Conservation (phyloP, 2,888 invertebrate genomes). For the Dicycla oo region DNA sequence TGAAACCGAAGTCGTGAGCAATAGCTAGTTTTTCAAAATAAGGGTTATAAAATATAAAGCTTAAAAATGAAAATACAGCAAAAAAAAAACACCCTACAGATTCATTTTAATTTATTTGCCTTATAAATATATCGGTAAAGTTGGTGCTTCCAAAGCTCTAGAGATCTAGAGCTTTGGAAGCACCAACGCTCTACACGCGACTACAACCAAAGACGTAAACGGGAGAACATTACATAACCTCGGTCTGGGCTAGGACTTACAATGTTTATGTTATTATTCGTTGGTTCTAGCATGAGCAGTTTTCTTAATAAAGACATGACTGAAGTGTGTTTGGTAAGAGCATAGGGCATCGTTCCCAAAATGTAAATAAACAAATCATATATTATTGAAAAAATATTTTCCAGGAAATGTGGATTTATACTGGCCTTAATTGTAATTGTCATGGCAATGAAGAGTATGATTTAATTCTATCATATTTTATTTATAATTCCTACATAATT, state of each 20-base stretch:
- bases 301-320: slow-evolving; percentile 26
- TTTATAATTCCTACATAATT: too few species aligned
- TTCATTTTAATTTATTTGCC: too few species aligned
- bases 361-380: slow-evolving; percentile 31
- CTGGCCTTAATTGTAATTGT: neutral
- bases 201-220: neutral
- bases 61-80: neutral
- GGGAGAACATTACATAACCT: slow-evolving; percentile 17
- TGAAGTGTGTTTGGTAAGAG: slow-evolving; percentile 4
- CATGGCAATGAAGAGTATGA: neutral
- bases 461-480: too few species aligned
- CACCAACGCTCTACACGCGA: too few species aligned
- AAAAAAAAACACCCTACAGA: too few species aligned
- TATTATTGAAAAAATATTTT: slow-evolving; percentile 12
- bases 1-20: neutral
- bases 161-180: too few species aligned
- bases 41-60: neutral
- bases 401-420: neutral
- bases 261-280: slow-evolving; percentile 26
- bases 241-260: slow-evolving; percentile 28
- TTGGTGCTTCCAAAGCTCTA: neutral
- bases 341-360: neutral
- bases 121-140: neutral
- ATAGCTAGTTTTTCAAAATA: neutral
- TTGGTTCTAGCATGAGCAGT: slow-evolving; percentile 15